Conservation (phyloP, 53 echinoderm and acorn worm species). For the Holothuria leucospilota region DNA sequence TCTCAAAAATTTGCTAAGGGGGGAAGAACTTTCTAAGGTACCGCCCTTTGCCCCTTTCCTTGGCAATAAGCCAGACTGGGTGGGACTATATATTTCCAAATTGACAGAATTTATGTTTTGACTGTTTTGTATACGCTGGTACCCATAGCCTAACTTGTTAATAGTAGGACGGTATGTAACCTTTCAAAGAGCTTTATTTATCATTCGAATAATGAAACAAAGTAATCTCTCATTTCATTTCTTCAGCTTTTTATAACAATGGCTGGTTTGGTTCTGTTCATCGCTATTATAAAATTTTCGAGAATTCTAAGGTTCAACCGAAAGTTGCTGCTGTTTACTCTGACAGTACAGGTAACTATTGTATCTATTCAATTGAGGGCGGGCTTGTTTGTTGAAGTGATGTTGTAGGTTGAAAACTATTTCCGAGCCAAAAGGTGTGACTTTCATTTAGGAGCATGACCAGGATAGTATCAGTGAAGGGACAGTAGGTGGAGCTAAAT, state of each 20-base stretch:
- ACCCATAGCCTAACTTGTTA: not conserved
- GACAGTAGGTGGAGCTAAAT: too few species aligned
- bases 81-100: too few species aligned
- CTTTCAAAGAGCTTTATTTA: not conserved
- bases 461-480: too few species aligned
- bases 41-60: too few species aligned
- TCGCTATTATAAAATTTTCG: slow-evolving; percentile 85
- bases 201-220: not conserved
- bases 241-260: slow-evolving; percentile 75
- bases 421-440: too few species aligned
- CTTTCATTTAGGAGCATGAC: too few species aligned
- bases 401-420: too few species aligned
- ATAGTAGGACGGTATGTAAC: not conserved
- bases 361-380: not conserved
- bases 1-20: too few species aligned
- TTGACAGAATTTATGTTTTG: too few species aligned
- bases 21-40: too few species aligned
- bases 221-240: not conserved
- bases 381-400: not conserved
- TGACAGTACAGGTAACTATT: slow-evolving; percentile 73
- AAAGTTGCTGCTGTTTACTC: slow-evolving; percentile 77
- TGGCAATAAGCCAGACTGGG: too few species aligned
- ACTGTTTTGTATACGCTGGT: not conserved
- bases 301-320: slow-evolving; percentile 83
- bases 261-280: slow-evolving; percentile 78